Base-by-base conservation (phyloP, 2,888 invertebrate genomes). In the Seira sanloemensis region DNA sequence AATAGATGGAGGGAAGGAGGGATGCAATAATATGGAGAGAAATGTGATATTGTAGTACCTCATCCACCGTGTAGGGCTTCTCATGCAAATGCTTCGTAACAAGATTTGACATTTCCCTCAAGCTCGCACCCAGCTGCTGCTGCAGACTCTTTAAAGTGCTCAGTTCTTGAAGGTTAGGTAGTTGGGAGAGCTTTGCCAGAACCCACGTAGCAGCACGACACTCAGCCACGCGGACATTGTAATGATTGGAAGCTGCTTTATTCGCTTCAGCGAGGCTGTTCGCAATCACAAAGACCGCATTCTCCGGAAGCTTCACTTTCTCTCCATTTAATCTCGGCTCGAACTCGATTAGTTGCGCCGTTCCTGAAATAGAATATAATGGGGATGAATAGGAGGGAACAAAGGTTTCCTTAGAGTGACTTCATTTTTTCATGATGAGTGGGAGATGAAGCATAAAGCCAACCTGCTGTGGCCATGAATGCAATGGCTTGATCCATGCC, bases 401-500 rank as follows among this genome's bases (percentile, higher is more conserved):
- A 37, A 37, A 37, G 12, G 37, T 37, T 37, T 37, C 37, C 37
- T 7, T 37, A 58, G 58, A 58, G n/a, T 58, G 58, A 58, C n/a
- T 37, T 37, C 37, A 7, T 37, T n/a, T n/a, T n/a, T n/a, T n/a
- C n/a, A n/a, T n/a, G n/a, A n/a, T n/a, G n/a, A 37, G 7, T 58
- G 12, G 58, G 12, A n/a, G n/a, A 58, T 58, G 58, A 58, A 58
- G 7, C 9, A n/a, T n/a, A 58, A 58, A 58, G 58, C 58, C 58
- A 91, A 90, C 92, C 92, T 74, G 90, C 87, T 74, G 92, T 94
- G 1, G 96, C 99, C 62, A 98, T 93, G 91, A 98, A 97, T 74
- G 97, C 97, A 90, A 98, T 98, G 0, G 99, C 98, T 92, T 99
- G 99, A 92, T 99, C 99, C 99, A 99, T 99, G 85, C 99, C 99